Conservation (phyloP, 2,888 invertebrate genomes). For the Drosophila melanosoma region DNA sequence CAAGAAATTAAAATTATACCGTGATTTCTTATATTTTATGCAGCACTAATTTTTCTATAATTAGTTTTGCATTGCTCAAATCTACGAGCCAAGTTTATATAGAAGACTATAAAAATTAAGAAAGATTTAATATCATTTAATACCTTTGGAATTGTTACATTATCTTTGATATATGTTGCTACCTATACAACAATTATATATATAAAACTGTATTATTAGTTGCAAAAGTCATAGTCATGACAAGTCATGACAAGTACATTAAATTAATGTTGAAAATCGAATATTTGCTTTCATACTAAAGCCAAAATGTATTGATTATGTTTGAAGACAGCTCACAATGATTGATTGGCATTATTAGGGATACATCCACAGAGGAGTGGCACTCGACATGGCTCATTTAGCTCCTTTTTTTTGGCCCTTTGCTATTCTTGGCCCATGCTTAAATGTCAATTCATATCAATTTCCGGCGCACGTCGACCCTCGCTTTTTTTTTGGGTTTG, state of each 20-base stretch:
- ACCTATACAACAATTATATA: background rate
- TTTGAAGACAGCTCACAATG: background rate
- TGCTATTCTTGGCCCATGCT: constrained; percentile 8
- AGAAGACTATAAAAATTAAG: background rate
- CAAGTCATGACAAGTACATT: background rate
- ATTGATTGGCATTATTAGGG: constrained; percentile 19
- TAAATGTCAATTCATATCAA: constrained; percentile 38
- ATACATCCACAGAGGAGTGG: background rate
- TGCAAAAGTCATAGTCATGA: background rate
- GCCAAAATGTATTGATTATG: constrained; percentile 4
- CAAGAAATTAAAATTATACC: background rate
- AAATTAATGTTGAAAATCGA: background rate
- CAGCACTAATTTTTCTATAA: background rate
- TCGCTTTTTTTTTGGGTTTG: constrained; percentile 12
- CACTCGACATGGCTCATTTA: background rate
- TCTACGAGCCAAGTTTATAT: background rate
- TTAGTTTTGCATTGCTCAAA: background rate
- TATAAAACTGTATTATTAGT: background rate
- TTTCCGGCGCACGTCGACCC: constrained; percentile 43
- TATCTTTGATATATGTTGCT: background rate
- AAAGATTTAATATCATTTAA: background rate
- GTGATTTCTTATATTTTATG: background rate
- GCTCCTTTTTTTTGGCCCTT: background rate
- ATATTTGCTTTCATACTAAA: background rate
- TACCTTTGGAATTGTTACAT: background rate